phyloP scores from a whole-genome alignment of 2,888 invertebrate genomes.

The Conistra vaccinii region DNA sequence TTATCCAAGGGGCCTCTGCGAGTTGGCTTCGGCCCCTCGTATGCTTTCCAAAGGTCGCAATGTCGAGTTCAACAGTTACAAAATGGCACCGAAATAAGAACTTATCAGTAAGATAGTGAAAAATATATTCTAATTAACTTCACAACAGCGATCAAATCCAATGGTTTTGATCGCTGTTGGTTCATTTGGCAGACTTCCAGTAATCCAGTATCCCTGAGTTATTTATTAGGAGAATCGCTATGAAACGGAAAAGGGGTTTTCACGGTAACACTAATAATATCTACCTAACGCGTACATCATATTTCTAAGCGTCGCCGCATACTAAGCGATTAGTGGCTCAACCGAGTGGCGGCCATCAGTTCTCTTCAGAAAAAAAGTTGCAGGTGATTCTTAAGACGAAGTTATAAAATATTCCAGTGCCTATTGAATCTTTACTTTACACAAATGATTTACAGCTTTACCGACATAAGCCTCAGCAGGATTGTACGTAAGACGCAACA shows the following conservation, averaged over 20 bases:
- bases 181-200: neutral
- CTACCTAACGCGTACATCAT: neutral
- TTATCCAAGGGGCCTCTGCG: too few relatives aligned
- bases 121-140: neutral
- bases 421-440: neutral
- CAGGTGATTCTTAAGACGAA: neutral
- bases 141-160: too few relatives aligned
- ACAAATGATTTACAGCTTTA: neutral
- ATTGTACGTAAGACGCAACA: neutral
- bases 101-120: neutral
- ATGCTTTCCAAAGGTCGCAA: too few relatives aligned
- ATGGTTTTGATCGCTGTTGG: neutral
- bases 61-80: neutral
- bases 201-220: neutral
- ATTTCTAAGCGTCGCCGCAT: conserved; percentile 3
- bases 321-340: neutral
- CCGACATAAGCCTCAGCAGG: neutral
- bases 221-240: neutral
- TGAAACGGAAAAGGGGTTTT: neutral
- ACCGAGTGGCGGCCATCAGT: too few relatives aligned
- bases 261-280: neutral
- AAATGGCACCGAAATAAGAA: too few relatives aligned
- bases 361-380: neutral
- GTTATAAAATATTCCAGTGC: neutral
- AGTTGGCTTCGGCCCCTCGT: too few relatives aligned